Conservation (phyloP, 1,140 invertebrate species). For the Orius laevigatus region DNA sequence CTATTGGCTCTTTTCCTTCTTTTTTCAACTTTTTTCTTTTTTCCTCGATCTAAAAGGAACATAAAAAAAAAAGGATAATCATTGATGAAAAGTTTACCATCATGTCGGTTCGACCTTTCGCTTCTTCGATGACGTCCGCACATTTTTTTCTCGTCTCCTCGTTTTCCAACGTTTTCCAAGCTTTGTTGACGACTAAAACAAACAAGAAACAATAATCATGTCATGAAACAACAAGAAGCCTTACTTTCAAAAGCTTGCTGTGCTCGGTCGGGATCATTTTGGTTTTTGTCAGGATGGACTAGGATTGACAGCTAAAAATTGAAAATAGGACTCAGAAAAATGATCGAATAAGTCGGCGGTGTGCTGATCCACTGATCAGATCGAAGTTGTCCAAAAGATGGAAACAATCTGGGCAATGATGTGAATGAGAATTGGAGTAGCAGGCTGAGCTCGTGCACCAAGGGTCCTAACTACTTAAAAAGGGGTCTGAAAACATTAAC, state of each 20-base stretch:
- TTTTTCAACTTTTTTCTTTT: conserved; percentile 90
- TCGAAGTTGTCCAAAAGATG: no score
- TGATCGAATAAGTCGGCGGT: no score
- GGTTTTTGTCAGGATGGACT: conserved; percentile 98
- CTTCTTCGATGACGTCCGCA: conserved; percentile 93
- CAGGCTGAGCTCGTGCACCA: no score
- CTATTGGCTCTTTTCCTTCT: conserved; percentile 60
- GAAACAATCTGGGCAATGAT: no score
- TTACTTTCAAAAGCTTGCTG: conserved; percentile 81
- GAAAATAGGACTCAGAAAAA: conserved; percentile 9
- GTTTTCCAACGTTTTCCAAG: conserved; percentile 92
- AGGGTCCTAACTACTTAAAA: no score
- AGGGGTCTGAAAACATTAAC: no score
- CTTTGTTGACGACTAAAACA: conserved; percentile 71
- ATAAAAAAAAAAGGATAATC: conserved; percentile 4
- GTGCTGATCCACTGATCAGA: no score
- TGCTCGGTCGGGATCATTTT: conserved; percentile 85
- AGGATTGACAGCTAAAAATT: conserved; percentile 71
- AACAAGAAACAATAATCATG: conserved; percentile 16
- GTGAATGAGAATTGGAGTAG: no score
- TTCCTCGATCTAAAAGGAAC: conserved; percentile 57
- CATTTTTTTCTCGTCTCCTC: conserved; percentile 88
- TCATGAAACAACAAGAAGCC: conserved; percentile 8
- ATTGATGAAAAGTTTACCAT: conserved; percentile 66
- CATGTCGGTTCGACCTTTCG: conserved; percentile 80